phyloP scores from a whole-genome alignment of 2,113 vertebrate species.

The Lepisosteus osseus region DNA sequence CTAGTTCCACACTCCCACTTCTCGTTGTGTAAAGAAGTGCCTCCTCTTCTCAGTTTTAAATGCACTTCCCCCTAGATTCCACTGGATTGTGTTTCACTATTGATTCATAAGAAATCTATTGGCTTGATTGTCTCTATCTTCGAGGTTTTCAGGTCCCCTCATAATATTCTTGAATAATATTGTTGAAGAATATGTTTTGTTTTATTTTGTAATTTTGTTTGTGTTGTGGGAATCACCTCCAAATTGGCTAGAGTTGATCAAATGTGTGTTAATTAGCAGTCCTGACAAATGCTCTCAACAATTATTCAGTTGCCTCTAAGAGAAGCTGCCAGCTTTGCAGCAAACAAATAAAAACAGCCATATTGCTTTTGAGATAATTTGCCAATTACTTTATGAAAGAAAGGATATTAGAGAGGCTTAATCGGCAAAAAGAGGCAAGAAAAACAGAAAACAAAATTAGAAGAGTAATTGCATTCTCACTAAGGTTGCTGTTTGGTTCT shows the following conservation, averaged over 20 bases:
- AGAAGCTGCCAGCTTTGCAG: conserved; percentile 37
- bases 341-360: conserved; percentile 67
- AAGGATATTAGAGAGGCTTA: conserved; percentile 73
- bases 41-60: no score
- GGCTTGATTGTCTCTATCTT: no score
- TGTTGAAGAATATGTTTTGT: no score
- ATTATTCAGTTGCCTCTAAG: conserved; percentile 11
- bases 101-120: no score
- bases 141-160: no score
- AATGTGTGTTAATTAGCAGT: conserved; percentile 43
- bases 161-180: no score
- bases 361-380: conserved; percentile 75
- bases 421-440: conserved; percentile 47
- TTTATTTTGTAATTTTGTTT: neutral
- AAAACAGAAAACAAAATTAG: conserved; percentile 62
- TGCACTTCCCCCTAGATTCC: no score
- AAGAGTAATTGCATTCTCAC: conserved; percentile 8
- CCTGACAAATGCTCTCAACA: conserved; percentile 17
- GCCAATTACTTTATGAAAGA: conserved; percentile 79
- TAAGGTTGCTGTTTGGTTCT: no score
- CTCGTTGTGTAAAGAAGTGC: no score
- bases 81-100: no score
- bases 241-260: conserved; percentile 38
- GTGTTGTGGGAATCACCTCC: conserved; percentile 29
- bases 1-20: no score